phyloP scores from a whole-genome alignment of 2,888 invertebrate genomes.

The Amiota minor region DNA sequence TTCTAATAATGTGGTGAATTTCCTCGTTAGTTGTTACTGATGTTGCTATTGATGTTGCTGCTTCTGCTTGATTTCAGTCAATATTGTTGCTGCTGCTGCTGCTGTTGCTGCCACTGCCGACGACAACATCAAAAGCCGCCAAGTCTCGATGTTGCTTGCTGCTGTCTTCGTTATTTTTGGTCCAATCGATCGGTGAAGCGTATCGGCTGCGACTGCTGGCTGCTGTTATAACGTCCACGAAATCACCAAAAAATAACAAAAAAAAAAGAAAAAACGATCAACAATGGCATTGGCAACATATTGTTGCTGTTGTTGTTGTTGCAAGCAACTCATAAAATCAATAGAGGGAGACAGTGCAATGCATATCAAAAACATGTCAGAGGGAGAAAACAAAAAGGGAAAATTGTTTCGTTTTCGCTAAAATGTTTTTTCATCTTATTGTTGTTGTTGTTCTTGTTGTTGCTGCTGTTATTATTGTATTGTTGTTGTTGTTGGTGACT shows the following conservation, averaged over 20 bases:
- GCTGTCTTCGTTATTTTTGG: neutral
- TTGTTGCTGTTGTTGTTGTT: constrained; percentile 19
- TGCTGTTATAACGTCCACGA: constrained; percentile 52
- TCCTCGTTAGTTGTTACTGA: constrained; percentile 14
- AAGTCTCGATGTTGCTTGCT: neutral
- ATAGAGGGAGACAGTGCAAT: neutral
- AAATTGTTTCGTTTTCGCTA: constrained; percentile 49
- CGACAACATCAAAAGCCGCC: constrained; percentile 14
- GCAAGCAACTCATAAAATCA: constrained; percentile 20
- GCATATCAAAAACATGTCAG: neutral
- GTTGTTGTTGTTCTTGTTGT: neutral
- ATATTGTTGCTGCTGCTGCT: constrained; percentile 6
- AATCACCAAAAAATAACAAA: constrained; percentile 44
- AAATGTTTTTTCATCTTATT: constrained; percentile 6
- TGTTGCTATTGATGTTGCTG: no score
- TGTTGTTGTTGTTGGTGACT: neutral
- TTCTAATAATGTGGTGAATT: constrained; percentile 41
- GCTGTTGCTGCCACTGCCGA: constrained; percentile 23
- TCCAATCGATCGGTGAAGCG: constrained; percentile 42
- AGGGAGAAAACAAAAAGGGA: constrained; percentile 50
- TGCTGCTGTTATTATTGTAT: neutral
- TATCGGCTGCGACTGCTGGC: constrained; percentile 40
- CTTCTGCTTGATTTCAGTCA: constrained; percentile 49
- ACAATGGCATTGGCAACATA: constrained; percentile 3
- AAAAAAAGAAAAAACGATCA: constrained; percentile 1